These are phyloP conservation scores for Pseudomyrmex dendroicus DNA, from an alignment of 1,140 invertebrate species.

Conservation along the genomic window DNA sequence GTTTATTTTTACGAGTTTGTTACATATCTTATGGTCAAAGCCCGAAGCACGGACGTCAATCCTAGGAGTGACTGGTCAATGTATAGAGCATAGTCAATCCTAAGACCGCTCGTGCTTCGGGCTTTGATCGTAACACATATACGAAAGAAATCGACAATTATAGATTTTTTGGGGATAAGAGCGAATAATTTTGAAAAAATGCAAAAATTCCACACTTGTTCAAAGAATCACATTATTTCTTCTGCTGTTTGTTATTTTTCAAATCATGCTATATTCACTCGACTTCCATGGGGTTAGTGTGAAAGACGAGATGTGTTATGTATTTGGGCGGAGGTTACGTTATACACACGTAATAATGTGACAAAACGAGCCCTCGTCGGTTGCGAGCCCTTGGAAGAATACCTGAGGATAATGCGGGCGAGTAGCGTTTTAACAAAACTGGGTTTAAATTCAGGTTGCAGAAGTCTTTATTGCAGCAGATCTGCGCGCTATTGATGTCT, in stretches of 20 bases:
- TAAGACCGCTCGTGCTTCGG: too few relatives aligned
- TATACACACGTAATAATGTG: constrained; percentile 30
- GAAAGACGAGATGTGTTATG: background rate
- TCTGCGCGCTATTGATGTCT: constrained; percentile 71
- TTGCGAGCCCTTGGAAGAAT: constrained; percentile 72
- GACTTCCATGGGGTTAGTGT: constrained; percentile 27
- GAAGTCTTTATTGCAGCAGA: constrained; percentile 88
- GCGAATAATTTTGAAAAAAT: background rate
- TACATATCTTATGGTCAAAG: background rate
- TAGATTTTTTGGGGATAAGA: background rate
- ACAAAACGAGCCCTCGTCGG: constrained; percentile 43
- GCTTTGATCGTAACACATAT: background rate
- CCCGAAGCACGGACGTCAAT: too few relatives aligned
- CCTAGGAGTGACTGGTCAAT: too few relatives aligned
- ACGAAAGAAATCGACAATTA: background rate
- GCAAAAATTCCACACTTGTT: background rate
- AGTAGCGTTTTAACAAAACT: constrained; percentile 79
- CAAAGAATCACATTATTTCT: background rate
- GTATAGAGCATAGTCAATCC: too few relatives aligned
- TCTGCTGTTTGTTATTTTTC: constrained; percentile 33
- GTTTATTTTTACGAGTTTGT: background rate
- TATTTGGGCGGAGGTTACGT: constrained; percentile 4
- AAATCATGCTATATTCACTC: constrained; percentile 48
- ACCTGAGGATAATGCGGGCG: constrained; percentile 79
- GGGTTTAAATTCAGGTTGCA: constrained; percentile 87